Evolutionary conservation across 2,888 invertebrate genomes (phyloP).

Genomic region (Gymnoscelis rufifasciata): DNA sequence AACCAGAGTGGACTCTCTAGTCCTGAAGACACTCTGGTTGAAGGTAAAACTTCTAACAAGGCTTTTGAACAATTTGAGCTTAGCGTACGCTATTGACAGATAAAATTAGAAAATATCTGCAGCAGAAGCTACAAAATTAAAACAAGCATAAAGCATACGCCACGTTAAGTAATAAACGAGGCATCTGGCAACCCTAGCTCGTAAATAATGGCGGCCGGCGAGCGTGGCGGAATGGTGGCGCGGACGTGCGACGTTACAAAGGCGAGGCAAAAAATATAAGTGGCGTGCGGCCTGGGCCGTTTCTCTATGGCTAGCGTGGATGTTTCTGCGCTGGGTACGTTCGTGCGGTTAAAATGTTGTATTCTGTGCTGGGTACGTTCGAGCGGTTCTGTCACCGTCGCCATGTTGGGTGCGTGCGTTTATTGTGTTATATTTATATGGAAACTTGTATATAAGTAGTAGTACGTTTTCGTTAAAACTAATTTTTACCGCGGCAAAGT

Average conservation of each 20-base stretch:
- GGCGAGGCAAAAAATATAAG: constrained; percentile 63
- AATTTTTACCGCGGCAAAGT: too few species aligned
- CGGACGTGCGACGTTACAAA: constrained; percentile 61
- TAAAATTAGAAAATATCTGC: too few species aligned
- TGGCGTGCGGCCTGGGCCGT: constrained; percentile 32
- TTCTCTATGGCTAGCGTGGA: constrained; percentile 9
- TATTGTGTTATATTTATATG: too few species aligned
- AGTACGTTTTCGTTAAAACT: too few species aligned
- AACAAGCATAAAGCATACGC: constrained; percentile 1
- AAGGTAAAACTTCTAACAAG: too few species aligned
- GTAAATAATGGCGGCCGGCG: constrained; percentile 30
- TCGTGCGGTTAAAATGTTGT: not conserved
- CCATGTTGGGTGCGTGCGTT: too few species aligned
- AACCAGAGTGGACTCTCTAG: too few species aligned
- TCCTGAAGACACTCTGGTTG: too few species aligned
- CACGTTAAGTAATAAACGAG: constrained; percentile 3
- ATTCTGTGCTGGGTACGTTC: too few species aligned
- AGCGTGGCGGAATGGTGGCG: constrained; percentile 34
- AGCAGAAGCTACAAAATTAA: not conserved
- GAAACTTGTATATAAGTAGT: too few species aligned
- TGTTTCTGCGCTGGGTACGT: not conserved
- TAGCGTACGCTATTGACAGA: not conserved
- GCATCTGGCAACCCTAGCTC: constrained; percentile 16
- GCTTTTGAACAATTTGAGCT: too few species aligned
- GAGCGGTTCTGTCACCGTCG: too few species aligned